Conservation (phyloP, 2,113 vertebrate genomes). For the Nyctereutes procyonoides region DNA sequence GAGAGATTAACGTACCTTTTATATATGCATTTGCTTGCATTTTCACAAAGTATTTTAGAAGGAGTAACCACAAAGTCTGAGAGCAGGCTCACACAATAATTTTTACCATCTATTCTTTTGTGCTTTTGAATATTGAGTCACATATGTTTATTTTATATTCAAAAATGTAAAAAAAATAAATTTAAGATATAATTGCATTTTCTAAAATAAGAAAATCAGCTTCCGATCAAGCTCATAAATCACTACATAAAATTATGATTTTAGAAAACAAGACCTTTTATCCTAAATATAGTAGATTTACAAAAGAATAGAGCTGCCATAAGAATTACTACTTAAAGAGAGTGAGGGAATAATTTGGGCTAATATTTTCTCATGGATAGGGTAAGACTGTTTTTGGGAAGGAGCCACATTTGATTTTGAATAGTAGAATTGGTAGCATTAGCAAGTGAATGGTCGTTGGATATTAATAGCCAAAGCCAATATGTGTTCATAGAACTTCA, state of each 20-base stretch:
- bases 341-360: not conserved
- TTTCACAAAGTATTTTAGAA: not conserved
- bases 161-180: not conserved
- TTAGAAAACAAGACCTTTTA: conserved; percentile 67
- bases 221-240: not conserved
- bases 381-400: not conserved
- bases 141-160: not conserved
- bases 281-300: not conserved
- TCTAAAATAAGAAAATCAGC: conserved; percentile 10
- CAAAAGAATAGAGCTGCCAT: not conserved
- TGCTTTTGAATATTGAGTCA: not conserved
- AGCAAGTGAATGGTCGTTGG: not conserved
- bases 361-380: not conserved
- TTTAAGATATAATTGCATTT: not conserved
- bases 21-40: not conserved
- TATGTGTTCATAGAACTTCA: not conserved
- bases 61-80: not conserved
- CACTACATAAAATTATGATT: conserved; percentile 64
- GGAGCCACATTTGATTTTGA: not conserved
- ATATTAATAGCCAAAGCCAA: not conserved
- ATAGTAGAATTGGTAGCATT: not conserved
- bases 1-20: not conserved
- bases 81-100: not conserved
- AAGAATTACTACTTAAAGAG: not conserved
- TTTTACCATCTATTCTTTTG: not conserved